Percentiles rank a stretch among this genome's conserved stretches.
Evolutionary conservation across 2,888 invertebrate genomes (phyloP).

Genomic region (Trachelus tabidus): DNA sequence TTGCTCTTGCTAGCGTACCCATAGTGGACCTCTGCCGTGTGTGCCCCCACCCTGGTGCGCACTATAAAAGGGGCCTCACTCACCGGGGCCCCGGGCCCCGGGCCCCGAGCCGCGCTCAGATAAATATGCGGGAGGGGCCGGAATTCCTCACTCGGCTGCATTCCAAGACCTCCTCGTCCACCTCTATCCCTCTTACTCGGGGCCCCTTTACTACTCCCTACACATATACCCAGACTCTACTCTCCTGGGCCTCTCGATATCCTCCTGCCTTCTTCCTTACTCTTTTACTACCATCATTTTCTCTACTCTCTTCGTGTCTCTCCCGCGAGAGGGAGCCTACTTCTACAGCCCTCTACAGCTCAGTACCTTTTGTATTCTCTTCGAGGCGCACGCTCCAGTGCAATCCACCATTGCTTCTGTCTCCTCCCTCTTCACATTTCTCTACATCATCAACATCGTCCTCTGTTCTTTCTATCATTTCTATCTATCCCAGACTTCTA

Average conservation of each 20-base stretch:
- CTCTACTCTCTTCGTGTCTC: conserved; percentile 16
- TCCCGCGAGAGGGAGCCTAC: conserved; percentile 9
- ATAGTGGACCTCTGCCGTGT: conserved; percentile 69
- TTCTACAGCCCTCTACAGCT: conserved; percentile 32
- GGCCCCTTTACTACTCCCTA: conserved; percentile 48
- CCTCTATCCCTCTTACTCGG: conserved; percentile 58
- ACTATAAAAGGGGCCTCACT: conserved; percentile 43
- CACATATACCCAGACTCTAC: conserved; percentile 23
- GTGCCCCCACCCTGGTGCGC: conserved; percentile 56
- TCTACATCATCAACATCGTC: not conserved
- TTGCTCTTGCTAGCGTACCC: conserved; percentile 67
- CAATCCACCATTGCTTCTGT: not conserved
- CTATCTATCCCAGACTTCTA: conserved; percentile 12
- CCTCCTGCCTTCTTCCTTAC: conserved; percentile 1
- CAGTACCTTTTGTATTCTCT: conserved; percentile 19
- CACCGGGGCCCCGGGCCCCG: conserved; percentile 42
- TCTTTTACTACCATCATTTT: not conserved
- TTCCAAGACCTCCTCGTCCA: conserved; percentile 60
- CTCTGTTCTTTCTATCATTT: conserved; percentile 20
- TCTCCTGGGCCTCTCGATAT: conserved; percentile 21
- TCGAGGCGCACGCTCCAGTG: conserved; percentile 1
- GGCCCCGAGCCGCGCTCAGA: conserved; percentile 58
- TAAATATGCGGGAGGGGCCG: conserved; percentile 67
- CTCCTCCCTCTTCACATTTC: not conserved
- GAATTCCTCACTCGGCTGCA: conserved; percentile 66